Conservation (phyloP, 2,888 invertebrate species). For the Phlogophora meticulosa region DNA sequence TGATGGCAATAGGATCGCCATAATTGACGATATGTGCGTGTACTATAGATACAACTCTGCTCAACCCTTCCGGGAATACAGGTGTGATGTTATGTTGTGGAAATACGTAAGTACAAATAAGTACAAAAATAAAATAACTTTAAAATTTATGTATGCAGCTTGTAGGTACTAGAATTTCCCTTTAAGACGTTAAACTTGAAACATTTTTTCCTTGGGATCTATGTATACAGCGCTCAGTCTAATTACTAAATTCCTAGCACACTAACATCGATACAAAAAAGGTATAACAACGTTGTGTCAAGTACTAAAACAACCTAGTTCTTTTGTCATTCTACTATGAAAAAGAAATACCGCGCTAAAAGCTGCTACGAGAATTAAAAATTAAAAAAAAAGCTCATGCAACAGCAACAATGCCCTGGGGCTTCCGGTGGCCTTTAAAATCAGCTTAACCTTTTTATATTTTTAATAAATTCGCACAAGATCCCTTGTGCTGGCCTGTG, state of each 20-base stretch:
- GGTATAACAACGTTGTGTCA: constrained; percentile 17
- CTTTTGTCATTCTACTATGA: constrained; percentile 37
- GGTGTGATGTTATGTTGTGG: too few species aligned
- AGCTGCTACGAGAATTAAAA: constrained; percentile 50
- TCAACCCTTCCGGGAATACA: too few species aligned
- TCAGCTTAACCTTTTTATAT: constrained; percentile 68
- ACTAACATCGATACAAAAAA: constrained; percentile 25
- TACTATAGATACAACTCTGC: too few species aligned
- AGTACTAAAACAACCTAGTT: constrained; percentile 17
- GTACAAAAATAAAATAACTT: not conserved
- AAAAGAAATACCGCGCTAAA: constrained; percentile 34
- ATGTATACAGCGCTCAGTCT: constrained; percentile 7
- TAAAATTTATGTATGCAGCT: not conserved
- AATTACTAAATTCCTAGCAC: constrained; percentile 44
- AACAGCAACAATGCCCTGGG: constrained; percentile 62
- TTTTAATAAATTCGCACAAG: constrained; percentile 61
- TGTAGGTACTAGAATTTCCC: not conserved
- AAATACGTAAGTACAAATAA: too few species aligned
- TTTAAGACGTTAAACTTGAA: not conserved
- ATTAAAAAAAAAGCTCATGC: constrained; percentile 24
- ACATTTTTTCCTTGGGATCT: constrained; percentile 13
- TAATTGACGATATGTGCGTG: too few species aligned
- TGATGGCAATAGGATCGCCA: too few species aligned
- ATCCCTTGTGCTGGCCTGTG: constrained; percentile 59
- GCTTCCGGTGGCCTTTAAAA: constrained; percentile 73